Conservation (phyloP, 2,797 vertebrate species). For the Rhinichthys osculus region DNA sequence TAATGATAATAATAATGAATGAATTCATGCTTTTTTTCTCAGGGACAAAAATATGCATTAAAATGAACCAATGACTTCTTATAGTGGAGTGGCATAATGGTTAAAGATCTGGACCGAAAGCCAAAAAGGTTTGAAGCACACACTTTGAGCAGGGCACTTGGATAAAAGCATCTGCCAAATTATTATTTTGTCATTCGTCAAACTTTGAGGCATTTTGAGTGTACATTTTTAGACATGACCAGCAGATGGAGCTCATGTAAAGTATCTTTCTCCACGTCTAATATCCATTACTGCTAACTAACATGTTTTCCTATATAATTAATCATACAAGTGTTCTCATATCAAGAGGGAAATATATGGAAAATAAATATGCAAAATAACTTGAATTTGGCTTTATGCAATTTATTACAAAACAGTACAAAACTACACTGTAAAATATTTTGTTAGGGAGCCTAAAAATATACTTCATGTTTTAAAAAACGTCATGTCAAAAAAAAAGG, state of each 20-base stretch:
- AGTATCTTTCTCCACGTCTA: background rate
- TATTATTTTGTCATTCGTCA: background rate
- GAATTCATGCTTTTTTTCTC: background rate
- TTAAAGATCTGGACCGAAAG: background rate
- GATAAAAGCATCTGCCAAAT: background rate
- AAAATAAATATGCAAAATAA: background rate
- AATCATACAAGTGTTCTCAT: background rate
- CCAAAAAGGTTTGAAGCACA: background rate
- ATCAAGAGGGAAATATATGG: background rate
- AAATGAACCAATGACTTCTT: background rate
- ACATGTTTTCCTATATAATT: background rate
- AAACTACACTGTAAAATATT: background rate
- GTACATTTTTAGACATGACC: background rate
- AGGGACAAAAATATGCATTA: background rate
- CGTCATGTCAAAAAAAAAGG: background rate
- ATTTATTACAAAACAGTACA: conserved; percentile 17
- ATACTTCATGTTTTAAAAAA: background rate
- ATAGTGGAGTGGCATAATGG: background rate
- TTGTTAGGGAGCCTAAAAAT: background rate
- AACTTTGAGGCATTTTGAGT: background rate
- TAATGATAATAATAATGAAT: background rate
- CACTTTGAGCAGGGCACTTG: background rate
- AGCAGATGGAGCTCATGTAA: conserved; percentile 55
- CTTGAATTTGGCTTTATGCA: background rate
- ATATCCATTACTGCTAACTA: background rate